Percentiles rank a stretch among this genome's conserved stretches.
phyloP scores from a whole-genome alignment of 2,888 invertebrate genomes.

The Tenodera sinensis region DNA sequence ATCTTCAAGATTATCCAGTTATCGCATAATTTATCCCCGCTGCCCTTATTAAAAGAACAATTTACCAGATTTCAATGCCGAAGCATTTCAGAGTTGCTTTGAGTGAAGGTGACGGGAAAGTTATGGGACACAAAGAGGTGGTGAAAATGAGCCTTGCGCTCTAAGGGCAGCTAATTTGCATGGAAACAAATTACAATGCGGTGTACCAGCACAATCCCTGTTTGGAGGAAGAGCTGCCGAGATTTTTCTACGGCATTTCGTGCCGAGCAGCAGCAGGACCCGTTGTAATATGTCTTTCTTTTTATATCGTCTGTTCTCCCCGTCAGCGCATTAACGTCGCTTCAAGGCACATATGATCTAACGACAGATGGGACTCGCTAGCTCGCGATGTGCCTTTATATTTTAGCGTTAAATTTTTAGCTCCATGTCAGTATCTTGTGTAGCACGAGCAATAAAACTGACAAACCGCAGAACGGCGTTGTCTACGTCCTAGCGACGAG shows the following conservation, averaged over 20 bases:
- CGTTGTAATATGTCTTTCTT: neutral
- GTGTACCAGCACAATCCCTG: neutral
- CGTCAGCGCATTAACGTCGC: neutral
- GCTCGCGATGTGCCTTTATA: neutral
- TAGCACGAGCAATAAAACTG: neutral
- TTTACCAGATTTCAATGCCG: too few relatives aligned
- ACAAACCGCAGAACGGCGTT: neutral
- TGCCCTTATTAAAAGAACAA: too few relatives aligned
- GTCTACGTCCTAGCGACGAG: neutral
- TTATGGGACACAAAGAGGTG: neutral
- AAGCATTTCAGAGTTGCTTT: neutral
- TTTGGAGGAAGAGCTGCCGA: neutral
- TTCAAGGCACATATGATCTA: neutral
- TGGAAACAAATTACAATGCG: neutral
- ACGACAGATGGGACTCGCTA: neutral
- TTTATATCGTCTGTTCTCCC: neutral
- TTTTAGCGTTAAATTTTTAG: neutral
- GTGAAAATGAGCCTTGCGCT: neutral
- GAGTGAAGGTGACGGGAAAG: neutral
- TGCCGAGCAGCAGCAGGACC: too few relatives aligned
- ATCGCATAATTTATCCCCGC: too few relatives aligned
- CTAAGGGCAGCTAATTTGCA: neutral
- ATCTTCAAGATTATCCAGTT: too few relatives aligned
- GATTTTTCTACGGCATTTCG: neutral
- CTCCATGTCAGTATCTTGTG: neutral